Conservation (phyloP, 2,797 vertebrate species). For the Anguilla anguilla region DNA sequence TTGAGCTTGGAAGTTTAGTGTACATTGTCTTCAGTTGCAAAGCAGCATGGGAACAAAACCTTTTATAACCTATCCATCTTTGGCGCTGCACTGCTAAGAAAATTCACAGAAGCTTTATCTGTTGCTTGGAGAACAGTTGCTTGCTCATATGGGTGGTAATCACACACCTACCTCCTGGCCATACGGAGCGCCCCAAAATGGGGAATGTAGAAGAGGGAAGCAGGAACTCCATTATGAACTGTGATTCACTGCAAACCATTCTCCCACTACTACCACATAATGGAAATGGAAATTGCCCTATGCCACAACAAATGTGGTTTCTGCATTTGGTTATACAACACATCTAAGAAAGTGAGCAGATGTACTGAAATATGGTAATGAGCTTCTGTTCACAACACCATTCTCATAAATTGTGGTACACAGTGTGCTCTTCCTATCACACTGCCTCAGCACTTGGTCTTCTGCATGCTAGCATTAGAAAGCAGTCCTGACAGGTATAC, state of each 20-base stretch:
- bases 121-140: not conserved
- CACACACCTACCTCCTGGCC: not conserved
- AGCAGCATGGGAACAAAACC: not conserved
- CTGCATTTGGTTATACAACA: not conserved
- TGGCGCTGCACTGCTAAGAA: not conserved
- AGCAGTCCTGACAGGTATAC: no score
- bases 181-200: not conserved
- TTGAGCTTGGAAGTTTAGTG: not conserved
- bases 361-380: not conserved
- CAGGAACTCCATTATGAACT: constrained; percentile 2
- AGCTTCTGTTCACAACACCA: not conserved
- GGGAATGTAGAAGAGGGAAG: not conserved
- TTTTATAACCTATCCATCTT: not conserved
- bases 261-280: not conserved
- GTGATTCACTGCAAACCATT: not conserved
- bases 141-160: not conserved
- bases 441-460: not conserved
- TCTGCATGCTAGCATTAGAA: no score
- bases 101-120: not conserved
- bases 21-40: constrained; percentile 4
- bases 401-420: not conserved
- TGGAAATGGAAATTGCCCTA: not conserved
- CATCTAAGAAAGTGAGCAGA: not conserved
- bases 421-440: not conserved
- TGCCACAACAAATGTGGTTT: not conserved